A percentile compares a stretch with the other conserved stretches of the same genome.
These are phyloP conservation scores for Myotis yumanensis DNA, from an alignment of 2,113 vertebrate species.

Conservation along the genomic window DNA sequence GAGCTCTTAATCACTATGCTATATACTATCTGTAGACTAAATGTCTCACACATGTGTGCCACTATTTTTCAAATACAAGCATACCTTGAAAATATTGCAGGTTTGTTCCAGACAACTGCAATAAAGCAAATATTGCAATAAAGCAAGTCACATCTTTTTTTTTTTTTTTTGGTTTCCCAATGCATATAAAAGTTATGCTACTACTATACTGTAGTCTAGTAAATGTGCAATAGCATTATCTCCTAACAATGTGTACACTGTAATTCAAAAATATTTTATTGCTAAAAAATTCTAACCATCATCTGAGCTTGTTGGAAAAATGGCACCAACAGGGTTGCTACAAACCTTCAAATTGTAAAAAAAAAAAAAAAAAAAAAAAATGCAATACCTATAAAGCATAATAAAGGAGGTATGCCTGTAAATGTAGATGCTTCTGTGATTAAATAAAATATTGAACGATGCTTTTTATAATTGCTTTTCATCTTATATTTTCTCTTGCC, in stretches of 20 bases:
- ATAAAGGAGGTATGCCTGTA: neutral
- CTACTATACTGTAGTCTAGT: neutral
- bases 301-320: neutral
- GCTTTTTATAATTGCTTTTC: neutral
- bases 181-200: neutral
- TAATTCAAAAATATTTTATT: neutral
- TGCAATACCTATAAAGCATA: neutral
- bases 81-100: neutral
- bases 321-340: neutral
- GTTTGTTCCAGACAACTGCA: neutral
- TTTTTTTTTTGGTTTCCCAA: neutral
- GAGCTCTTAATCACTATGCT: neutral
- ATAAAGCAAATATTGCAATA: neutral
- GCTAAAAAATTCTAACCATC: neutral
- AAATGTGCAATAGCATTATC: neutral
- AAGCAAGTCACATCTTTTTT: neutral
- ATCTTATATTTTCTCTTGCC: constrained; percentile 36
- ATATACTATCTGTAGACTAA: neutral
- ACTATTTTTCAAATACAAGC: constrained; percentile 33
- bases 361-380: no score
- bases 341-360: neutral
- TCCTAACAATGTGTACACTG: neutral
- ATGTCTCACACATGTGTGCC: neutral
- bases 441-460: constrained; percentile 27
- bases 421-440: neutral